Percentiles rank a stretch among this genome's conserved stretches.
phyloP scores from a whole-genome alignment of 1,140 invertebrate species.

The Drosophila carrolli region DNA sequence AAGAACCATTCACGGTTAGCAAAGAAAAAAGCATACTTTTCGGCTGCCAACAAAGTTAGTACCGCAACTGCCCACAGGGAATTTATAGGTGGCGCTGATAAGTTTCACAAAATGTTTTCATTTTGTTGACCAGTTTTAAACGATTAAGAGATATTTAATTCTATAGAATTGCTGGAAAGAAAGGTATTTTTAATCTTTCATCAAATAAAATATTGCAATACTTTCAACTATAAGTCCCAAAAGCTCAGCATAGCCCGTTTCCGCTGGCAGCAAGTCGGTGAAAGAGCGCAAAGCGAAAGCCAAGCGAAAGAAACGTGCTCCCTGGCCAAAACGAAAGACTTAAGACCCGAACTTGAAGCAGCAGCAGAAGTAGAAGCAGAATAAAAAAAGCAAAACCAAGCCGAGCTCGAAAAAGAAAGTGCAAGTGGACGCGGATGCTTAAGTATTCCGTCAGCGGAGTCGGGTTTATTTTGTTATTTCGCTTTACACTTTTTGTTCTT shows the following conservation, averaged over 20 bases:
- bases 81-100: background rate
- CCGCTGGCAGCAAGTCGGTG: slow-evolving; percentile 27
- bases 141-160: too few relatives aligned
- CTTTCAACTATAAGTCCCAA: background rate
- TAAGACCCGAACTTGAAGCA: slow-evolving; percentile 54
- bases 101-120: background rate
- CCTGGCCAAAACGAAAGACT: slow-evolving; percentile 74
- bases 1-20: background rate
- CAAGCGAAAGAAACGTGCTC: slow-evolving; percentile 64
- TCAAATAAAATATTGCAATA: background rate
- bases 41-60: background rate
- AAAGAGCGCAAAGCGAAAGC: slow-evolving; percentile 66
- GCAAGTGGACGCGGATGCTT: slow-evolving; percentile 84
- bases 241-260: slow-evolving; percentile 25
- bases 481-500: slow-evolving; percentile 49
- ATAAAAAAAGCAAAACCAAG: slow-evolving; percentile 62
- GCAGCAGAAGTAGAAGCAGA: slow-evolving; percentile 71
- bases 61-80: background rate
- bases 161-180: too few relatives aligned
- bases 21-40: slow-evolving; percentile 7
- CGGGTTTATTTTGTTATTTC: slow-evolving; percentile 29
- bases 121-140: background rate
- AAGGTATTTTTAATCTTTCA: too few relatives aligned
- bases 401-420: slow-evolving; percentile 82
- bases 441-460: slow-evolving; percentile 75